A percentile compares a stretch with the other conserved stretches of the same genome.
These are phyloP conservation scores for Leucoraja ocellata DNA, from an alignment of 2,797 vertebrate species.

Conservation along the genomic window DNA sequence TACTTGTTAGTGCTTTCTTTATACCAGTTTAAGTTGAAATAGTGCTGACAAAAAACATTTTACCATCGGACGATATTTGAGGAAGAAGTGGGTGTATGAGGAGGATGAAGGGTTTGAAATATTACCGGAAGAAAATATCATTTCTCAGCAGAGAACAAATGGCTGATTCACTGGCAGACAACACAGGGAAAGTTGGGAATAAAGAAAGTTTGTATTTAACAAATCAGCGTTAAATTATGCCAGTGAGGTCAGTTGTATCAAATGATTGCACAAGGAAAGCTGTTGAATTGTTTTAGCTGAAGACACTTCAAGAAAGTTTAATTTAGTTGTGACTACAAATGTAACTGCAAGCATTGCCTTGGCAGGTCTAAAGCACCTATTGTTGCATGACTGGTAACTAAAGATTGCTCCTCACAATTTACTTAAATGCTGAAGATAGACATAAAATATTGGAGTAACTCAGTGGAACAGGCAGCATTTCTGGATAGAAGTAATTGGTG, in stretches of 20 bases:
- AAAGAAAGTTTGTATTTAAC: not conserved
- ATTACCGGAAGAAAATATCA: not conserved
- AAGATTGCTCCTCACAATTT: not conserved
- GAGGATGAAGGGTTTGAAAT: not conserved
- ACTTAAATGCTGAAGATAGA: not conserved
- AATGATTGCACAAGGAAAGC: not conserved
- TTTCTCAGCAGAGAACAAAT: not conserved
- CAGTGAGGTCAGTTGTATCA: not conserved
- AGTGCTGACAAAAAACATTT: not conserved
- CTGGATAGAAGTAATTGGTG: too few relatives aligned
- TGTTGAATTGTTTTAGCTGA: not conserved
- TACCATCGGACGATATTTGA: not conserved
- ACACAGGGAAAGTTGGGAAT: not conserved
- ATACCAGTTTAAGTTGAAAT: not conserved
- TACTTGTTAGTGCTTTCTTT: not conserved
- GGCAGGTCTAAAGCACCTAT: not conserved
- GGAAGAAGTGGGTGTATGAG: conserved; percentile 20
- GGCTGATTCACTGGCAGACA: not conserved
- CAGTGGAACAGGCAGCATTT: too few relatives aligned
- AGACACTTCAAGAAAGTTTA: not conserved
- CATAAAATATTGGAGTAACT: too few relatives aligned
- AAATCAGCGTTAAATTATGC: conserved; percentile 9
- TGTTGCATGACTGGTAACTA: not conserved
- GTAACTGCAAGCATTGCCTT: not conserved
- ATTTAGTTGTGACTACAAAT: not conserved